phyloP scores from a whole-genome alignment of 2,113 vertebrate species.

The Gadus macrocephalus region DNA sequence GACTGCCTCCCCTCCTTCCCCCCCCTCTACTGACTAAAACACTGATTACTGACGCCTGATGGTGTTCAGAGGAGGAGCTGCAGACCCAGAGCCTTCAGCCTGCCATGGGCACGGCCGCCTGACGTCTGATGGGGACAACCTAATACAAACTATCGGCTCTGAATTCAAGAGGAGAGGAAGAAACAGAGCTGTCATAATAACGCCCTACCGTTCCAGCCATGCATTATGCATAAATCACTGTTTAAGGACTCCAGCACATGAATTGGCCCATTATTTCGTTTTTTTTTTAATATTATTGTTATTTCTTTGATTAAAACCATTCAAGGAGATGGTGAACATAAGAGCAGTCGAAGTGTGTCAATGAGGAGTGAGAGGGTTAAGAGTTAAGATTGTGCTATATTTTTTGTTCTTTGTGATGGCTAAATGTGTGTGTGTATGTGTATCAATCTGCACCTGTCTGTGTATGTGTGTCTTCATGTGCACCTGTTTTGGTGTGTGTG shows the following conservation, averaged over 20 bases:
- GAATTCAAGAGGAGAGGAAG: conserved; percentile 6
- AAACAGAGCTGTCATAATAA: conserved; percentile 6
- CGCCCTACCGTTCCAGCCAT: neutral
- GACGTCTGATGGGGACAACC: conserved; percentile 20
- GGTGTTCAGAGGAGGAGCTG: conserved; percentile 45
- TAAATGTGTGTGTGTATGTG: neutral
- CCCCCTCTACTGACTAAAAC: conserved; percentile 40
- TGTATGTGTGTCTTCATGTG: too few relatives aligned
- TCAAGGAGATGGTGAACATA: conserved; percentile 45
- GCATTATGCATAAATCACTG: conserved; percentile 28
- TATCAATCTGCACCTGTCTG: too few relatives aligned
- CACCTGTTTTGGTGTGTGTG: too few relatives aligned
- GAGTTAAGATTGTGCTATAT: conserved; percentile 58
- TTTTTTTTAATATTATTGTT: conserved; percentile 34
- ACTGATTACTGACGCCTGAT: conserved; percentile 44
- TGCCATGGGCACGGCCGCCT: conserved; percentile 13
- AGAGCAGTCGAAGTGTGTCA: conserved; percentile 54
- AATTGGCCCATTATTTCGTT: conserved; percentile 40
- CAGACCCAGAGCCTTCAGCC: conserved; percentile 48
- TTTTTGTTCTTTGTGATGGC: conserved; percentile 37
- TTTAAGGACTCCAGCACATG: conserved; percentile 9
- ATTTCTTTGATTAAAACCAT: conserved; percentile 56
- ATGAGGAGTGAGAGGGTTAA: conserved; percentile 44
- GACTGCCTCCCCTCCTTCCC: conserved; percentile 9
- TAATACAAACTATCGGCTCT: conserved; percentile 15